phyloP scores from a whole-genome alignment of 2,797 vertebrate genomes.

The Sardinella longiceps region DNA sequence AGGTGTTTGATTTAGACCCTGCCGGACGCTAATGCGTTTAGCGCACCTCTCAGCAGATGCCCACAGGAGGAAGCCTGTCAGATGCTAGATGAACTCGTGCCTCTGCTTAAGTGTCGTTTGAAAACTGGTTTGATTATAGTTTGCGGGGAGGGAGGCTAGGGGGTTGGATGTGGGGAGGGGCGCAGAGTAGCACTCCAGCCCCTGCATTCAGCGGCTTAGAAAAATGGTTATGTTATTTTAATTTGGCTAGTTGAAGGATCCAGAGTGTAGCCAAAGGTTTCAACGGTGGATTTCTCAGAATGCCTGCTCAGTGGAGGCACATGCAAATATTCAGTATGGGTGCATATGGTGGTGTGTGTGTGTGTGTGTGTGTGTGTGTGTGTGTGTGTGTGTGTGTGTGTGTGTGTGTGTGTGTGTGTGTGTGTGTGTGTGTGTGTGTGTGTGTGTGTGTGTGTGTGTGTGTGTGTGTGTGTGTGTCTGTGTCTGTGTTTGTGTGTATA shows the following conservation, averaged over 20 bases:
- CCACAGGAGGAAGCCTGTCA: not conserved
- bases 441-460: not conserved
- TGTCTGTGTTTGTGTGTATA: not conserved
- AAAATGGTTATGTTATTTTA: not conserved
- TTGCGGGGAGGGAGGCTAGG: no score
- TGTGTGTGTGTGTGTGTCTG: conserved; percentile 1
- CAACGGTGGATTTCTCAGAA: no score
- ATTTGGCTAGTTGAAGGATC: not conserved
- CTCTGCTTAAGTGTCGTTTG: not conserved
- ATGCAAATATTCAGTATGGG: not conserved
- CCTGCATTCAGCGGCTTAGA: not conserved
- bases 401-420: not conserved
- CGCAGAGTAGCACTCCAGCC: not conserved
- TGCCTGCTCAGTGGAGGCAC: no score
- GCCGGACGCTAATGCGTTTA: not conserved
- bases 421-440: conserved; percentile 6
- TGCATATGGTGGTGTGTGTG: not conserved
- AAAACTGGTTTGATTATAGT: not conserved
- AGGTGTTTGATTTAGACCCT: conserved; percentile 8
- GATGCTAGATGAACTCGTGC: not conserved
- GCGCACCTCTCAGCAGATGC: not conserved
- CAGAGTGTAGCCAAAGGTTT: no score
- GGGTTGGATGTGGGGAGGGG: not conserved
- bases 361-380: not conserved
- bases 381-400: not conserved